A percentile compares a stretch with the other conserved stretches of the same genome.
phyloP scores from a whole-genome alignment of 2,797 vertebrate genomes.

The Kryptopterus vitreolus region DNA sequence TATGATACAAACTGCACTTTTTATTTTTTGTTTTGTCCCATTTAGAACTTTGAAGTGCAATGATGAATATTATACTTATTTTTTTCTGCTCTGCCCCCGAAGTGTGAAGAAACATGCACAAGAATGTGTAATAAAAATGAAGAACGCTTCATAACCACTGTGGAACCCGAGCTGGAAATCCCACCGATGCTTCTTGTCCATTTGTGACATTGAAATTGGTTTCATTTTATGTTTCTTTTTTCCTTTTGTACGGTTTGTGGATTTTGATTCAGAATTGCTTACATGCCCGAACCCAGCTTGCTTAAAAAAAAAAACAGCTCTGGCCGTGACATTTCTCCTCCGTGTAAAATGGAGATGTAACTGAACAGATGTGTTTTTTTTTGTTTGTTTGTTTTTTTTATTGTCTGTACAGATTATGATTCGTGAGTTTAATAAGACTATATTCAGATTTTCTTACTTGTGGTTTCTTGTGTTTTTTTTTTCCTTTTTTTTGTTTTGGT shows the following conservation, averaged over 20 bases:
- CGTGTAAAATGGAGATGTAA: slow-evolving; percentile 84
- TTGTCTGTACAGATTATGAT: slow-evolving; percentile 90
- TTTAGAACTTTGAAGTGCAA: not conserved
- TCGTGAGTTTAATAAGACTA: slow-evolving; percentile 93
- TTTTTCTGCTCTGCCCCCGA: too few relatives aligned
- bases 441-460: slow-evolving; percentile 49
- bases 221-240: slow-evolving; percentile 28
- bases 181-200: slow-evolving; percentile 17
- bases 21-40: not conserved
- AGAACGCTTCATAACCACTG: not conserved
- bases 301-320: slow-evolving; percentile 25
- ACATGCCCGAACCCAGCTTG: slow-evolving; percentile 34
- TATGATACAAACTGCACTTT: not conserved
- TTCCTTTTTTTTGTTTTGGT: not conserved
- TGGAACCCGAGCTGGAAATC: slow-evolving; percentile 44
- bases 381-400: slow-evolving; percentile 58
- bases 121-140: not conserved
- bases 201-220: not conserved
- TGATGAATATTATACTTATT: not conserved
- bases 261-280: not conserved
- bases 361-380: slow-evolving; percentile 83
- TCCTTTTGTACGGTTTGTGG: slow-evolving; percentile 34
- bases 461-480: not conserved
- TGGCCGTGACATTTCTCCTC: slow-evolving; percentile 58
- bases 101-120: not conserved